Percentiles rank a stretch among this genome's conserved stretches.
These are phyloP conservation scores for Tigriopus californicus DNA, from an alignment of 2,888 invertebrate genomes.

Conservation along the genomic window DNA sequence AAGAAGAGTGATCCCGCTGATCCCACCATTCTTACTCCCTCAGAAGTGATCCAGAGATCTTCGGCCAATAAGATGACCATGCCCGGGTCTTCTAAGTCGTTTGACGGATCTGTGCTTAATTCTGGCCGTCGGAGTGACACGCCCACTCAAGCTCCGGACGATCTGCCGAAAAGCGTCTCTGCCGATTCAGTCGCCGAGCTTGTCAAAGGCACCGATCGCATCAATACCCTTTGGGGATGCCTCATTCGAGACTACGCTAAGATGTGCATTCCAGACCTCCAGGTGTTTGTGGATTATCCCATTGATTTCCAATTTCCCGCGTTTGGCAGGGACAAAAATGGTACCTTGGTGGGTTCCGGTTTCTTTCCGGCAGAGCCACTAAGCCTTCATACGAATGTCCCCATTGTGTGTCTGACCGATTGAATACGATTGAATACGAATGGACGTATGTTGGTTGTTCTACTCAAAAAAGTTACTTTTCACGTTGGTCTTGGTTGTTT, in stretches of 20 bases:
- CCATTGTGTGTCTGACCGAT: not conserved
- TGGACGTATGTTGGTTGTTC: not conserved
- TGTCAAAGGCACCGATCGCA: not conserved
- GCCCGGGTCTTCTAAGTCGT: not conserved
- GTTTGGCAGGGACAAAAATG: slow-evolving; percentile 1
- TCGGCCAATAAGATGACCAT: not conserved
- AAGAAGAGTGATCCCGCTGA: not conserved
- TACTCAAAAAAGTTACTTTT: no score
- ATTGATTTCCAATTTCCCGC: slow-evolving; percentile 14
- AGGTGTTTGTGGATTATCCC: slow-evolving; percentile 11
- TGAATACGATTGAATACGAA: not conserved
- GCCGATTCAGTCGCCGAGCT: not conserved
- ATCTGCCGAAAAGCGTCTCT: not conserved
- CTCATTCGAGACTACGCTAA: slow-evolving; percentile 13
- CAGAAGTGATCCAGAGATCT: not conserved
- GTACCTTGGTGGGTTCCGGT: not conserved
- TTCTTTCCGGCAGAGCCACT: slow-evolving; percentile 12
- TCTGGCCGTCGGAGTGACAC: not conserved
- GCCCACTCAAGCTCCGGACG: not conserved
- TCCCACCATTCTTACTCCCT: not conserved
- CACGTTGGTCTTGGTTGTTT: not conserved
- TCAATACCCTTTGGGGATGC: slow-evolving; percentile 14
- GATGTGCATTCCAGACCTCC: slow-evolving; percentile 15
- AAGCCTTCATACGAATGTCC: not conserved
- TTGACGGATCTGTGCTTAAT: no score